Base-by-base conservation (phyloP, 2,888 invertebrate genomes). In the Andrena haemorrhoa region DNA sequence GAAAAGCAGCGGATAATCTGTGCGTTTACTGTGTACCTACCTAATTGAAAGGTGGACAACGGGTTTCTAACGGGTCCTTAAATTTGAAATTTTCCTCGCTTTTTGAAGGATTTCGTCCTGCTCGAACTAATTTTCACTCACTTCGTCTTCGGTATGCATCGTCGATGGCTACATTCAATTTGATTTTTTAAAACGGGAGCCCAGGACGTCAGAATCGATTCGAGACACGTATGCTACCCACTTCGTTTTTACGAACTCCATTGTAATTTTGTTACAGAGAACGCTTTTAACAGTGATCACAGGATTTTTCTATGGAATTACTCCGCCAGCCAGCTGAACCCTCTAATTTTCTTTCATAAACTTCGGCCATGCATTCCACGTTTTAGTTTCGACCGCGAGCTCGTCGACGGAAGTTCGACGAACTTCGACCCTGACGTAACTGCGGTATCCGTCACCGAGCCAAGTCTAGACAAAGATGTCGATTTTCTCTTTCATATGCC, bases 301-400 rank as follows among this genome's bases (percentile, higher is more conserved):
- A 20, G 41, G 58, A 26, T 82, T 73, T 76, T 69, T 79, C 74
- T 61, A 84, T 77, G 51, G 72, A 82, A 86, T 84, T 86, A 77
- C 82, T 79, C 26, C 74, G 51, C 61, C 51, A 63, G 68, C 60
- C 41, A 58, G 47, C 51, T 41, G 47, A 65, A 77, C 66, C 76
- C 82, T 86, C 84, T 82, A 86, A 86, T 86, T 84, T 82, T 86
- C 79, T 72, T 75, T 49, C 76, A 86, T 85, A 79, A 82, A 86
- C 80, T 84, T 84, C 80, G 63, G 66, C 63, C 68, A 56, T 23
- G 23, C 71, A 79, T 69, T 56, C 60, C 77, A 68, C 82, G 71
- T 86, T 86, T 86, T 75, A 86, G 85, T 85, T 73, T 83, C 74
- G 51, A 64, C 41, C 82, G 35, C 61, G 72, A 77, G 72, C 74